phyloP scores from a whole-genome alignment of 2,113 vertebrate genomes.

The Engystomops pustulosus region DNA sequence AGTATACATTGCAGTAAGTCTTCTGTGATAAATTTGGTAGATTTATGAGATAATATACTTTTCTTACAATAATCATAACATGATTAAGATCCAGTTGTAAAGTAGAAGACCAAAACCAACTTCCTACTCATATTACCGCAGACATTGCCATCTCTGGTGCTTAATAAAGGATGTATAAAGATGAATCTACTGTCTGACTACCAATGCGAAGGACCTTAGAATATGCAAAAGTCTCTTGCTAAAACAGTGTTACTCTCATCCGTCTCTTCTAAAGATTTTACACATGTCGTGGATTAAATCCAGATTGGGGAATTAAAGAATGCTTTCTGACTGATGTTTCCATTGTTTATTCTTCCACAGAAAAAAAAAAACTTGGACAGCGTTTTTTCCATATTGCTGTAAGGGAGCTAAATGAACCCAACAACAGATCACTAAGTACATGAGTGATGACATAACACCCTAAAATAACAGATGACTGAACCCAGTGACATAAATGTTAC shows the following conservation, averaged over 20 bases:
- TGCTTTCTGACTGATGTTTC: conserved; percentile 6
- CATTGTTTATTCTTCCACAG: background rate
- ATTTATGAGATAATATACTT: too few species aligned
- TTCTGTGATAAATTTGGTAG: too few species aligned
- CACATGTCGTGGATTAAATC: background rate
- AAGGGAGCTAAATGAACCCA: background rate
- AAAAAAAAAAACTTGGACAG: conserved; percentile 4
- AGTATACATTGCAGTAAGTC: too few species aligned
- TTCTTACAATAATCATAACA: too few species aligned
- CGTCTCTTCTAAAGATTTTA: background rate
- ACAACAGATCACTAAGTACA: background rate
- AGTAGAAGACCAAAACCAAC: background rate
- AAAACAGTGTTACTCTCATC: background rate
- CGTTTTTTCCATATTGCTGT: background rate
- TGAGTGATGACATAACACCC: background rate
- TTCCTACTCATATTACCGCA: background rate
- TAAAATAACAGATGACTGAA: background rate
- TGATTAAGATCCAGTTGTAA: background rate
- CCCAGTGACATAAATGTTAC: background rate
- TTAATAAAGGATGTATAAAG: background rate
- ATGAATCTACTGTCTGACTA: background rate
- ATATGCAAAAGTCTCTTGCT: background rate
- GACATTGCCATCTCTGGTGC: background rate
- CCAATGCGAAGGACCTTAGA: background rate
- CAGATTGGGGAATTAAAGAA: conserved; percentile 25